phyloP scores from a whole-genome alignment of 2,113 vertebrate genomes.

The Etheostoma spectabile region DNA sequence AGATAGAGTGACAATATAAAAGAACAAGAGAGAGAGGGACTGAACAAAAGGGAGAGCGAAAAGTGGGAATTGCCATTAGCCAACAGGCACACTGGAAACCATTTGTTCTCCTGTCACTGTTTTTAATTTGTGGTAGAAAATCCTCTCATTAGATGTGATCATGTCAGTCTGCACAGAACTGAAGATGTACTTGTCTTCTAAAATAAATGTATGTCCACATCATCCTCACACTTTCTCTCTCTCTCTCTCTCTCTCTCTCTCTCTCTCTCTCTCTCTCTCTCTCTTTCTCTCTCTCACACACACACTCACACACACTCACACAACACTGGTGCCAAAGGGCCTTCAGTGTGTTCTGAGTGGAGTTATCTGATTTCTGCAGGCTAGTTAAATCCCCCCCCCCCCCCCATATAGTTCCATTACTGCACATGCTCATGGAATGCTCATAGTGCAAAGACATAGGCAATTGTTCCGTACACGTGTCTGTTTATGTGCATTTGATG shows the following conservation, averaged over 20 bases:
- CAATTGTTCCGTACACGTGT: conserved; percentile 9
- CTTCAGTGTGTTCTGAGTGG: conserved; percentile 71
- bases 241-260: neutral
- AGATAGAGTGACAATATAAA: neutral
- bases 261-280: no score
- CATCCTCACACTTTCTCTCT: neutral
- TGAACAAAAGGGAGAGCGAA: conserved; percentile 2
- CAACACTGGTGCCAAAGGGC: conserved; percentile 55
- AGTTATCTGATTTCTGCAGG: conserved; percentile 73
- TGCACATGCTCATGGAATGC: conserved; percentile 45
- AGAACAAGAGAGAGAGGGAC: conserved; percentile 1
- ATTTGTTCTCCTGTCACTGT: conserved; percentile 1
- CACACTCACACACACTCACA: no score
- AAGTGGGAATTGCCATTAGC: neutral
- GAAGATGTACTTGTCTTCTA: conserved; percentile 27
- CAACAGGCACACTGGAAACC: neutral
- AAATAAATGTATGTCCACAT: conserved; percentile 24
- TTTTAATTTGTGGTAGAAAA: conserved; percentile 6
- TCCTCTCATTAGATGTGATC: conserved; percentile 16
- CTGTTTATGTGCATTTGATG: conserved; percentile 17
- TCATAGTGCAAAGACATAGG: conserved; percentile 5
- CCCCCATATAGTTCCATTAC: conserved; percentile 50
- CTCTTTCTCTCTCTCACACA: no score
- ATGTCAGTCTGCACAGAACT: conserved; percentile 24
- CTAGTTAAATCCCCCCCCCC: conserved; percentile 68